Percentiles rank a stretch among this genome's conserved stretches.
Conservation (phyloP, 37 sponge, comb jelly and placozoan genomes). For the Cladorhizidae sp. region DNA sequence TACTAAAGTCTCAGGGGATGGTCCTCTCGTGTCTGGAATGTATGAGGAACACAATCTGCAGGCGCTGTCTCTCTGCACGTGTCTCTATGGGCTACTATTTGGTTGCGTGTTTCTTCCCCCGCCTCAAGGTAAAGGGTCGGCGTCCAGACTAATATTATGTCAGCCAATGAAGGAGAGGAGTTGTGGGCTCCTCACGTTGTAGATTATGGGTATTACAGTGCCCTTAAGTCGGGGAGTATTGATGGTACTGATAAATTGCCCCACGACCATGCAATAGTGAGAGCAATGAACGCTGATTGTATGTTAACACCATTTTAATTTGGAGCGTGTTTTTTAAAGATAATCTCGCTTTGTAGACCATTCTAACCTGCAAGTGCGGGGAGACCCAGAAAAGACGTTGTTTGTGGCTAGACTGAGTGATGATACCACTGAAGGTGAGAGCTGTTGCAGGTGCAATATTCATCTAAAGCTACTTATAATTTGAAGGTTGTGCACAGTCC, state of each 20-base stretch:
- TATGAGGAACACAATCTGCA: too few species aligned
- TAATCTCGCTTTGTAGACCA: constrained; percentile 43
- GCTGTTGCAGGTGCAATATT: not conserved
- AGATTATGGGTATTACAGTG: constrained; percentile 75
- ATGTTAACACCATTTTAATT: constrained; percentile 10
- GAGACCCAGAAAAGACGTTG: constrained; percentile 65
- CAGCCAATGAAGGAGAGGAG: not conserved
- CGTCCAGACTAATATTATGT: too few species aligned
- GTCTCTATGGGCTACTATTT: too few species aligned
- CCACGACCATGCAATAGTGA: constrained; percentile 84
- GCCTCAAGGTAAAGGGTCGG: too few species aligned
- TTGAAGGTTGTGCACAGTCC: too few species aligned
- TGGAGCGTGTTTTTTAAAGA: not conserved
- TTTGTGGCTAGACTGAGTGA: constrained; percentile 84
- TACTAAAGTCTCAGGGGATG: too few species aligned
- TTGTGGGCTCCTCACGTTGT: constrained; percentile 47
- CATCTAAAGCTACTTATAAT: not conserved
- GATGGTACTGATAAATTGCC: constrained; percentile 95
- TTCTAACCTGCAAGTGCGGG: constrained; percentile 52
- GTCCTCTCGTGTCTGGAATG: too few species aligned
- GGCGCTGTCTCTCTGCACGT: too few species aligned
- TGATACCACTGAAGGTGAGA: constrained; percentile 77
- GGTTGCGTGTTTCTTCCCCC: too few species aligned
- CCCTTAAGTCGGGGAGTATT: constrained; percentile 94
- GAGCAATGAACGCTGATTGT: constrained; percentile 86